phyloP scores from a whole-genome alignment of 2,888 invertebrate genomes.

The Epistrophe eligans region DNA sequence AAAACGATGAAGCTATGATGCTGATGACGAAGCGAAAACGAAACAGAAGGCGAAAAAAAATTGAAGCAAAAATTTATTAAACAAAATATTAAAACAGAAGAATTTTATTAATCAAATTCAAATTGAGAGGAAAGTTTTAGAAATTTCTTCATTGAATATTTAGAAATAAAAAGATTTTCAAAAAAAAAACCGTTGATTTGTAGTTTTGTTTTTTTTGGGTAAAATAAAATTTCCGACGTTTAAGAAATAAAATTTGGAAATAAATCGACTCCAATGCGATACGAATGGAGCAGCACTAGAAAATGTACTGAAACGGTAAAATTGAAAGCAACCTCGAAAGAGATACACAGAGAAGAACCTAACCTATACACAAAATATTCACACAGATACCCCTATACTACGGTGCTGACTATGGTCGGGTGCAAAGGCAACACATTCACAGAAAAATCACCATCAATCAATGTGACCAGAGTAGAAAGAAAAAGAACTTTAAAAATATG shows the following conservation, averaged over 20 bases:
- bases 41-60: conserved; percentile 53
- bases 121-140: conserved; percentile 60
- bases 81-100: conserved; percentile 10
- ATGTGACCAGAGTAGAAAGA: conserved; percentile 1
- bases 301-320: conserved; percentile 75
- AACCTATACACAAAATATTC: conserved; percentile 18
- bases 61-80: conserved; percentile 3
- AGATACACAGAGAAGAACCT: conserved; percentile 47
- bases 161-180: not conserved
- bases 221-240: conserved; percentile 42
- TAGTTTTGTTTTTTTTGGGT: not conserved
- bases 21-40: conserved; percentile 53
- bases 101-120: conserved; percentile 64
- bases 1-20: conserved; percentile 43
- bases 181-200: conserved; percentile 20
- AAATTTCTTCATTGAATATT: conserved; percentile 57
- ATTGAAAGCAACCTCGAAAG: conserved; percentile 73
- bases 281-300: conserved; percentile 70
- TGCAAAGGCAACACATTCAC: conserved; percentile 41
- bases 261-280: conserved; percentile 48
- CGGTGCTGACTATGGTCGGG: not conserved
- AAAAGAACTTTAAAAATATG: too few species aligned
- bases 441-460: conserved; percentile 3
- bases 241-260: conserved; percentile 32
- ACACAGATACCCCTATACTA: conserved; percentile 57